Conservation (phyloP, 2,113 vertebrate genomes). For the Motacilla alba region DNA sequence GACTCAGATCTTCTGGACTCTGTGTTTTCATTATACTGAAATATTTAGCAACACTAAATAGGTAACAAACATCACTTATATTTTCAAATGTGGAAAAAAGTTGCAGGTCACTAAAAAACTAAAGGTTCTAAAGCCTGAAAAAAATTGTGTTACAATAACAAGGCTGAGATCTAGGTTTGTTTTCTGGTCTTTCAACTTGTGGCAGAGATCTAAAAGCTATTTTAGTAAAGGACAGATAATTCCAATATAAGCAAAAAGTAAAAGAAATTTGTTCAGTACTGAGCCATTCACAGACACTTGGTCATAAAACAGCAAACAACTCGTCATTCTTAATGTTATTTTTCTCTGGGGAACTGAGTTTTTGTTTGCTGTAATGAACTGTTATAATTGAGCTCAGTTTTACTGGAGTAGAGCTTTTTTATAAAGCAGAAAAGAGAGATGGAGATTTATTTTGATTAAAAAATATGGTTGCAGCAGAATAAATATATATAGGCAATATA, state of each 20-base stretch:
- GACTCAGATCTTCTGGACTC: background rate
- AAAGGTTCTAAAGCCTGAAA: background rate
- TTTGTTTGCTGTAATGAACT: constrained; percentile 51
- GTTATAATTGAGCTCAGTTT: constrained; percentile 15
- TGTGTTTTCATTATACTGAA: background rate
- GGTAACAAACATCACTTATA: background rate
- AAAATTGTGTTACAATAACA: background rate
- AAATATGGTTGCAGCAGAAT: background rate
- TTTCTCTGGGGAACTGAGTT: background rate
- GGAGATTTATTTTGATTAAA: background rate
- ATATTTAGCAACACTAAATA: background rate
- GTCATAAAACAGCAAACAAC: constrained; percentile 22
- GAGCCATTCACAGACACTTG: background rate
- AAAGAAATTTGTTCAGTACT: background rate
- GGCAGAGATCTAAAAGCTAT: background rate
- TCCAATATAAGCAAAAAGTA: background rate
- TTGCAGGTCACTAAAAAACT: background rate
- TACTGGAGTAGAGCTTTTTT: background rate
- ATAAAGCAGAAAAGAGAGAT: background rate
- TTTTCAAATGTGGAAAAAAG: background rate
- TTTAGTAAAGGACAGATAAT: background rate
- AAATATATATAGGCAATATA: background rate
- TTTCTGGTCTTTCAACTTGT: background rate
- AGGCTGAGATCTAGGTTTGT: background rate
- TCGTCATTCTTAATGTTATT: background rate